Conservation (phyloP, 2,113 vertebrate genomes). For the Otus sunia region DNA sequence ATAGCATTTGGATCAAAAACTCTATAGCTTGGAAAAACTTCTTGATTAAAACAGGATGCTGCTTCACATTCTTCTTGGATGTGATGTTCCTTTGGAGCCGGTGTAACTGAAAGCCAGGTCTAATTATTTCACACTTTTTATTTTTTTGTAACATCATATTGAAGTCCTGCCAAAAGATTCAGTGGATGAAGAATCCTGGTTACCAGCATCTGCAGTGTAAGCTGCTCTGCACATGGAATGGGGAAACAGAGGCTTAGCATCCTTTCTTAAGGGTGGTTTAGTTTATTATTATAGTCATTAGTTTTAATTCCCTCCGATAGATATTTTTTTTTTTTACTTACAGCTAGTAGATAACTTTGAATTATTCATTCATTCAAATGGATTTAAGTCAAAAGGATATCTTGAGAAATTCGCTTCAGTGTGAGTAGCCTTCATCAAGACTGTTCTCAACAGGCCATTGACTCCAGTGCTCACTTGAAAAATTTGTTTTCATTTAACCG, state of each 20-base stretch:
- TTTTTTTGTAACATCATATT: neutral
- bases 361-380: neutral
- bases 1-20: neutral
- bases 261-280: neutral
- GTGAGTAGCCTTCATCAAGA: neutral
- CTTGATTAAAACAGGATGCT: conserved; percentile 31
- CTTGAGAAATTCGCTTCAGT: neutral
- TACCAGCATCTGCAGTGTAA: neutral
- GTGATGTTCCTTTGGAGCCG: neutral
- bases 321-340: neutral
- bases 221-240: neutral
- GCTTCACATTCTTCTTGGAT: neutral
- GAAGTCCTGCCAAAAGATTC: neutral
- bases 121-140: conserved; percentile 21
- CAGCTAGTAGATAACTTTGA: neutral
- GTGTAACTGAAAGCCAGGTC: neutral
- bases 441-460: neutral
- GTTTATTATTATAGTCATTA: neutral
- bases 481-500: neutral
- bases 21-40: conserved; percentile 7
- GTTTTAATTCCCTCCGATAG: neutral
- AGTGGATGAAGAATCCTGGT: neutral
- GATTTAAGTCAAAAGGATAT: neutral
- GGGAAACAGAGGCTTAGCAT: neutral
- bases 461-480: neutral